Evolutionary conservation across 1,140 invertebrate species (phyloP), one percentile per base, ranked within the genome.

Genomic region (Euschistus heros): DNA sequence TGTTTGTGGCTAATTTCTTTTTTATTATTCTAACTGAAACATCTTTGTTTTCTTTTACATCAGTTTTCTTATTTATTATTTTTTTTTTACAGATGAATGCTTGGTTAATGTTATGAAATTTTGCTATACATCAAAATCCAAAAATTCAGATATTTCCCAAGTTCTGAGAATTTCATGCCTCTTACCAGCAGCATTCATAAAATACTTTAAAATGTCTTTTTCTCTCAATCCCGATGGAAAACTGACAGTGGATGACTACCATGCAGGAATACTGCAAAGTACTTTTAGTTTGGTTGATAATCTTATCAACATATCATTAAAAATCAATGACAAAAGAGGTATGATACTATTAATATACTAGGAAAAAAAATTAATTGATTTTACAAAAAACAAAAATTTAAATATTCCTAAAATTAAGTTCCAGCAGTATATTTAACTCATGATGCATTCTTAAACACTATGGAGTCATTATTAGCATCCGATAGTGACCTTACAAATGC

Each of bases 21-120:
- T 20, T 20, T 7, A n/a, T 50, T 20, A 6, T 50, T 44, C 17
- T 44, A 44, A 10, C 2, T 50, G 8, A 50, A 18, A 50, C 7
- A 18, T n/a, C 6, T n/a, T 10, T n/a, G 4, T n/a, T 5, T n/a
- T 8, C 30, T 5, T 30, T 30, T 8, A 30, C 30, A 5, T 30
- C 8, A 3, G 3, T 30, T 30, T 62, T 62, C 15, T 62, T 62
- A 17, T 37, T 14, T n/a, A 18, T 18, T 30, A 6, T 13, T 18
- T 5, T 62, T 27, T 27, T 26, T 27, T 64, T 18, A 50, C 46
- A 50, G 62, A 26, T 26, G 47, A 47, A 64, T 22, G 47, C 47
- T 47, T 64, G 17, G 14, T 46, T 30, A 7, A 64, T 24, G 50
- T 27, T 7, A 24, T 47, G 46, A 50, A 64, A 26, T 18, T 59